phyloP scores from a whole-genome alignment of 2,797 vertebrate species.

The Clarias laeviceps region DNA sequence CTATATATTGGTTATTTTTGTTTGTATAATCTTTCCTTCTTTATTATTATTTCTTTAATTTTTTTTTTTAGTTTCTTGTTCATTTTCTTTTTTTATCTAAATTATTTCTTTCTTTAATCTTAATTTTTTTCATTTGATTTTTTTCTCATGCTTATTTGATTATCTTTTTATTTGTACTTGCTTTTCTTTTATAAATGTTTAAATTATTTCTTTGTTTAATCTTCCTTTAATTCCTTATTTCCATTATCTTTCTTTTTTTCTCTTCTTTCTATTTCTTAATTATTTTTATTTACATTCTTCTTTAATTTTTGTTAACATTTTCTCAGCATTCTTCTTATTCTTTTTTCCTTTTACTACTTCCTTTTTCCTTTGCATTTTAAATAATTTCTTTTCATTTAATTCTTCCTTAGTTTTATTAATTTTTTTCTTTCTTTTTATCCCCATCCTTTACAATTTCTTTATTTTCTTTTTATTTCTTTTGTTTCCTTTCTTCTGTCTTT shows the following conservation, averaged over 20 bases:
- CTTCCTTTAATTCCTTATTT: neutral
- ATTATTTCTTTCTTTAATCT: neutral
- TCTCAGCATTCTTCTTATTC: neutral
- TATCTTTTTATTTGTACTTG: neutral
- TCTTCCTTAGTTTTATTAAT: neutral
- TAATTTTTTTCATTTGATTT: neutral
- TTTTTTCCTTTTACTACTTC: neutral
- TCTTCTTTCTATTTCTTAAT: neutral
- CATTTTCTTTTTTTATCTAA: neutral
- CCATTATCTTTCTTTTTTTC: neutral
- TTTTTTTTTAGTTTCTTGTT: neutral
- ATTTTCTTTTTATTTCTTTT: too few species aligned
- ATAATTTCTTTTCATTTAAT: neutral
- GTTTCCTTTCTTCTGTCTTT: neutral
- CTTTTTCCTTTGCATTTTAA: neutral
- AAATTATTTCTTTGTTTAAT: neutral
- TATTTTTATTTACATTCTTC: neutral
- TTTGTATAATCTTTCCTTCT: neutral
- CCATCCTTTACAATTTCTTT: too few species aligned
- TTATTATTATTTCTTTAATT: neutral
- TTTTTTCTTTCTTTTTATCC: neutral
- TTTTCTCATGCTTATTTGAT: neutral
- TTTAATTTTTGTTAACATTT: neutral
- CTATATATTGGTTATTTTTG: neutral
- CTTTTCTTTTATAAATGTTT: neutral